Evolutionary conservation across 2,797 vertebrate species (phyloP).

Genomic region (Luscinia luscinia): DNA sequence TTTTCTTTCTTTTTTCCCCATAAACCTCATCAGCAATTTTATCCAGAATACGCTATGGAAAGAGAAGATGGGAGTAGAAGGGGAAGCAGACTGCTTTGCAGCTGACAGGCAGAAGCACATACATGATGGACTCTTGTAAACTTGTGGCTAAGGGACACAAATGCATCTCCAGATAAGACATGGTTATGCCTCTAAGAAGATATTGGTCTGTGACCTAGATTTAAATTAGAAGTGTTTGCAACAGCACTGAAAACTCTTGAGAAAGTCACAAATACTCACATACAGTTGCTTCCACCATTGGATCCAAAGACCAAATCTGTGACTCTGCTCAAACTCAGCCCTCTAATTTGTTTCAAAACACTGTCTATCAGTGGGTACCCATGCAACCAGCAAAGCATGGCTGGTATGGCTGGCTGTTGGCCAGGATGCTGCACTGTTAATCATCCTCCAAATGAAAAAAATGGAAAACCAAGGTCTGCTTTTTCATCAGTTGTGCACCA

Average conservation of each 20-base stretch:
- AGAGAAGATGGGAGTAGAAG: background rate
- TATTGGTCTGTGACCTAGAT: background rate
- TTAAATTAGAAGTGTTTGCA: background rate
- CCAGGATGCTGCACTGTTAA: background rate
- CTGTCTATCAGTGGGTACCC: background rate
- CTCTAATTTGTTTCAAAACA: slow-evolving; percentile 31
- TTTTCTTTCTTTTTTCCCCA: background rate
- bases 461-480: background rate
- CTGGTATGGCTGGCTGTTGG: background rate
- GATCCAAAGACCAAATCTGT: slow-evolving; percentile 29
- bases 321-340: background rate
- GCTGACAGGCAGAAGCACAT: background rate
- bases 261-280: background rate
- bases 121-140: background rate
- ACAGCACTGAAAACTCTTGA: background rate
- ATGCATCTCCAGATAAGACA: background rate
- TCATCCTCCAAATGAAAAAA: background rate
- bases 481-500: background rate
- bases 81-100: background rate
- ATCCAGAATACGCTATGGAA: background rate
- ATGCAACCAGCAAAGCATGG: background rate
- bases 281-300: background rate
- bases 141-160: background rate
- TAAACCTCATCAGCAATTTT: background rate
- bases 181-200: background rate